Base-by-base conservation (phyloP, 2,113 vertebrate genomes). In the Seriola rivoliana region DNA sequence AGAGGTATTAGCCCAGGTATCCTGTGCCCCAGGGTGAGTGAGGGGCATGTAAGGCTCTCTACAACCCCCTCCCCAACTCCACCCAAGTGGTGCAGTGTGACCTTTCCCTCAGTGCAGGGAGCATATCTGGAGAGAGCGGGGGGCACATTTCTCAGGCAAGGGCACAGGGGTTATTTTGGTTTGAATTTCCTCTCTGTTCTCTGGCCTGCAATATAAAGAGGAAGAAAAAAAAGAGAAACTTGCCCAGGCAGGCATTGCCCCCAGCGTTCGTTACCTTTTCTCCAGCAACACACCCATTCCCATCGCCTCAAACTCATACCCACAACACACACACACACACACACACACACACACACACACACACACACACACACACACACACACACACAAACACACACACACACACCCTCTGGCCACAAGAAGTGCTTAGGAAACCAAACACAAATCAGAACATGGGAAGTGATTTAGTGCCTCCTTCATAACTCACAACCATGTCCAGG, bases 381-480 rank as follows among this genome's bases (percentile, higher is more conserved):
- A 70, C 50, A 58, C 29, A 36, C 71, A 78, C 71, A 64, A 62
- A 78, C 50, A 60, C 79, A 76, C 73, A 66, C 67, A 44, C 65
- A 57, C 75, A 69, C 81, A 78, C 86, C 85, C 86, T 82, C 77
- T 67, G 74, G 88, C 86, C 86, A 85, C 87, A 75, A 91, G 82
- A 89, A 88, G 83, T 80, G 85, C 90, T 92, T 89, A 81, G 83
- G 82, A 92, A 92, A 91, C 90, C 87, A 92, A 89, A 94, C 91
- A 93, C 92, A 94, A 93, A 94, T 93, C 89, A 93, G 90, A 94
- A 93, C 86, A 93, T 77, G 81, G 89, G 90, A 92, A 89, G 88
- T 93, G 93, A 94, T 95, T 92, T 92, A 95, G 85, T 74, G 88
- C 66, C 89, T 88, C 76, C 75, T 85, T 78, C 93, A 92, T 94